These are phyloP conservation scores for Pongo abelii DNA, from an alignment of 2,113 vertebrate species.

Conservation along the genomic window DNA sequence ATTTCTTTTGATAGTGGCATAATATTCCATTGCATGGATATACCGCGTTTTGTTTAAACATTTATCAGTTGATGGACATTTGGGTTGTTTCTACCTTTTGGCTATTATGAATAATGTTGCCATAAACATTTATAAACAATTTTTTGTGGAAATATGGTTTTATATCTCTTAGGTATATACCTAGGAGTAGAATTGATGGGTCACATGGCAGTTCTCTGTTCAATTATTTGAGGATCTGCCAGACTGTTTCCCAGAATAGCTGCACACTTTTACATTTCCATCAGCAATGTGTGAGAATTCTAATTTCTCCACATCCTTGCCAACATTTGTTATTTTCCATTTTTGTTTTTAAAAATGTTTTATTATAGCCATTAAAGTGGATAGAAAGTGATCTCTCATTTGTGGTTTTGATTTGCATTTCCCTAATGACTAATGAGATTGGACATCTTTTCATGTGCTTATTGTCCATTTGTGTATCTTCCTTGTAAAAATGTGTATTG, in stretches of 20 bases:
- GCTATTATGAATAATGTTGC: background rate
- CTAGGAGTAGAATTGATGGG: background rate
- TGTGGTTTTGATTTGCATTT: slow-evolving; percentile 1
- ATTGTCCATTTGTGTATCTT: background rate
- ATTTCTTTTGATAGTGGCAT: background rate
- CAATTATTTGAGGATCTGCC: background rate
- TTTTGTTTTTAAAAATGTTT: background rate
- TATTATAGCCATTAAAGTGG: background rate
- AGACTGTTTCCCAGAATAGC: background rate
- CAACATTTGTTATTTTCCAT: slow-evolving; percentile 14
- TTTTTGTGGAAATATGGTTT: background rate
- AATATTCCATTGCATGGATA: background rate
- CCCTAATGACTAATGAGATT: background rate
- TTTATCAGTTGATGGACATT: background rate
- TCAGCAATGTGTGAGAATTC: background rate
- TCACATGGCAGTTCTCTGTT: background rate
- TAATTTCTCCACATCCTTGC: background rate
- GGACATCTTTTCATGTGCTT: background rate
- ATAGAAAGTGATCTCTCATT: background rate
- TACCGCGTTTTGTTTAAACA: background rate
- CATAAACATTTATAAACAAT: background rate
- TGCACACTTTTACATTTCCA: background rate
- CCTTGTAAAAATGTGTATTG: background rate
- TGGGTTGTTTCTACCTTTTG: background rate
- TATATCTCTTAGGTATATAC: background rate